phyloP scores from a whole-genome alignment of 2,888 invertebrate species.

The Heteropelma amictum region DNA sequence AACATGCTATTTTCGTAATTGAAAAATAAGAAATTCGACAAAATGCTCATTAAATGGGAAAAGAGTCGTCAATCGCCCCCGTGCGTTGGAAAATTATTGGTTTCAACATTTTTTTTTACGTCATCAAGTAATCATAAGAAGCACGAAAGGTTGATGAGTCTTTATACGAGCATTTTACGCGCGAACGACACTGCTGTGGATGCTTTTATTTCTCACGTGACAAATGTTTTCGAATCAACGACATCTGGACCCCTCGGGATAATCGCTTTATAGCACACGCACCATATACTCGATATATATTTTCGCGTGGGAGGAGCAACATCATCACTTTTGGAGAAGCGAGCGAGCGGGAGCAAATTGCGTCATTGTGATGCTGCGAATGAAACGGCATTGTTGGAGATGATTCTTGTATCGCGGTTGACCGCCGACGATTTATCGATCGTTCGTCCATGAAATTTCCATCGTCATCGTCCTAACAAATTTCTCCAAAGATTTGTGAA shows the following conservation, averaged over 20 bases:
- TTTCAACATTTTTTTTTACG: no score
- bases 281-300: no score
- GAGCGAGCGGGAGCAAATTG: constrained; percentile 11
- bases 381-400: constrained; percentile 23
- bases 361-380: constrained; percentile 30
- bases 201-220: constrained; percentile 27
- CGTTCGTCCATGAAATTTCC: constrained; percentile 43
- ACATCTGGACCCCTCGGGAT: constrained; percentile 45
- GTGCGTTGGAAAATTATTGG: no score
- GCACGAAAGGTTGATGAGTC: neutral
- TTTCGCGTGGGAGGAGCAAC: neutral
- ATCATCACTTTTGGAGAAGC: neutral
- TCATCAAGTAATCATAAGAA: no score
- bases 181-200: neutral
- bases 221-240: constrained; percentile 46
- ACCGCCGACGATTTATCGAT: constrained; percentile 5
- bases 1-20: no score
- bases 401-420: constrained; percentile 17
- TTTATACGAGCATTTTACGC: neutral
- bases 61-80: no score
- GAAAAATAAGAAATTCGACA: no score
- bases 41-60: no score
- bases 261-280: no score
- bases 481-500: constrained; percentile 14
- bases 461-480: neutral